These are phyloP conservation scores for Mustela lutreola DNA, from an alignment of 2,113 vertebrate genomes.

Conservation along the genomic window DNA sequence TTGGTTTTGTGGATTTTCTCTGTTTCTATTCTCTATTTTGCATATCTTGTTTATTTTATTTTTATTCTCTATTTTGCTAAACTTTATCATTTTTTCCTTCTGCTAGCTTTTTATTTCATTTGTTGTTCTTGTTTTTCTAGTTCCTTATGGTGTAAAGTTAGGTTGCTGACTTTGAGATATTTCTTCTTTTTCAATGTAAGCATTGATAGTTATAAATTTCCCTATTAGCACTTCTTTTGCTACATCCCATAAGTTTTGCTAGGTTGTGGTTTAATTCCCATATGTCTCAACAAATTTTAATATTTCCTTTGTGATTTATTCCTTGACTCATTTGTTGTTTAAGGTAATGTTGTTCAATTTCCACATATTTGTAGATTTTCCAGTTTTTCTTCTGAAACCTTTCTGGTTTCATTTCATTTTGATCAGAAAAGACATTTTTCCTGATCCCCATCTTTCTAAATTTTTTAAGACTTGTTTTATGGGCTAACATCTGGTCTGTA, in stretches of 20 bases:
- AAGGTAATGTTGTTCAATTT: background rate
- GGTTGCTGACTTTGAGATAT: background rate
- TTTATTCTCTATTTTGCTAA: background rate
- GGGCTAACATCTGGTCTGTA: background rate
- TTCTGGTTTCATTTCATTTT: background rate
- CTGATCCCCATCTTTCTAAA: background rate
- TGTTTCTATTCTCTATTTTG: background rate
- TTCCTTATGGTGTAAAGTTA: background rate
- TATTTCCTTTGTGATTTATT: background rate
- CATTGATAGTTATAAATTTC: background rate
- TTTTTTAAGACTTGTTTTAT: background rate
- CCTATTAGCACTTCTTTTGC: background rate
- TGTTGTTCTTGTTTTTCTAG: background rate
- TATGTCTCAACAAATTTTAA: background rate
- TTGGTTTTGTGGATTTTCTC: background rate
- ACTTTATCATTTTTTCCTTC: background rate
- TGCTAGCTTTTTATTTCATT: background rate
- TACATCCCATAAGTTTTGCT: background rate
- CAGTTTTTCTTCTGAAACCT: background rate
- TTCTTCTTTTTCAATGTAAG: background rate
- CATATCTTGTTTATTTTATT: background rate
- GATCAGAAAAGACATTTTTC: background rate
- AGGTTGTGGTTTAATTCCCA: background rate
- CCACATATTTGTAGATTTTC: background rate
- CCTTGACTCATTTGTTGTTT: background rate